Evolutionary conservation across 2,888 invertebrate species (phyloP), one percentile per base, ranked within the genome.

Genomic region (Parthenolecanium corni): DNA sequence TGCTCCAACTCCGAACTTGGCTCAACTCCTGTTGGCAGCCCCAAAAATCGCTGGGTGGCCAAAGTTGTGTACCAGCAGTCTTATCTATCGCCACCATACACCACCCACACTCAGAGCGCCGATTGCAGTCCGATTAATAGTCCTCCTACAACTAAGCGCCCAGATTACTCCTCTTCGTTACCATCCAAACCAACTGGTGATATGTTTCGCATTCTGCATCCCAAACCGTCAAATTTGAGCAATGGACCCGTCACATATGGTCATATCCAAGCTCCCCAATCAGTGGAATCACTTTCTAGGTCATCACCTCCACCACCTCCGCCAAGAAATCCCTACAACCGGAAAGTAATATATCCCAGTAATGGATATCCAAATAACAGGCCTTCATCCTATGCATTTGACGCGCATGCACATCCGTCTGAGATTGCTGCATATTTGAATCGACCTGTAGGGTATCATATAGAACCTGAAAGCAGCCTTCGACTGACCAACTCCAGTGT

Each of bases 221-320:
- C 53, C 14, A 14, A 14, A 18, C 14, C 14, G 9, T 31, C 38
- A 18, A 5, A 6, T n/a, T 9, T 2, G 3, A 18, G 16, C 47
- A 9, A 47, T 47, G 12, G 11, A 23, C 3, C 20, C 5, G 4
- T 14, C n/a, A 42, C 18, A 9, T 49, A 49, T 21, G 21, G 23
- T 6, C 20, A 23, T 5, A 14, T 23, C 11, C 18, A 9, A 23
- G 18, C 24, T 1, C 24, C 31, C 31, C 14, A 25, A 2, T 14
- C 31, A 23, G 42, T 6, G 6, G 54, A 38, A 52, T 9, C 63
- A 18, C 31, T 63, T 5, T 51, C 62, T 1, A 65, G 63, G 25
- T 46, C 61, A 11, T 67, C 80, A 40, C 86, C 88, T 4, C 88
- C 89, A 0, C 82, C 84, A 3, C 88, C 88, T 25, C 88, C 89